Conservation (phyloP, 37 sponge, comb jelly and placozoan genomes). For the Beroe forskalii region DNA sequence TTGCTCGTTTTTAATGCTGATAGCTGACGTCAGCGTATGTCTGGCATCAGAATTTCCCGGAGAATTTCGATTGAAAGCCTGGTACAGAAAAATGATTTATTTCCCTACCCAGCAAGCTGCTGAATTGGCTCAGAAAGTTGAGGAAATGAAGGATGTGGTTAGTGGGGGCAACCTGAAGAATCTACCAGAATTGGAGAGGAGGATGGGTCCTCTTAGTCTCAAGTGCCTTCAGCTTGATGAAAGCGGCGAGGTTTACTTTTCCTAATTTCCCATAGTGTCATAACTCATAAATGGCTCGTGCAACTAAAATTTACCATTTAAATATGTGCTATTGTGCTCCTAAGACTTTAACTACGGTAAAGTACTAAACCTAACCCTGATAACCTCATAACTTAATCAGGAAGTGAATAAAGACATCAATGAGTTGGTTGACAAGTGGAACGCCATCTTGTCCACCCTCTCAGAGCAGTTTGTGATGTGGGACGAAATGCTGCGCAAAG, state of each 20-base stretch:
- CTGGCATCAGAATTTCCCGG: no score
- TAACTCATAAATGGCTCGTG: no score
- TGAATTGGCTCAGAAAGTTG: not conserved
- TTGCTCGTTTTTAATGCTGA: no score
- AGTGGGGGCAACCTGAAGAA: constrained; percentile 27
- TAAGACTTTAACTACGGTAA: no score
- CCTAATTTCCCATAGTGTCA: no score
- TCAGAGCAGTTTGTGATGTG: constrained; percentile 41
- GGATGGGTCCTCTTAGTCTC: constrained; percentile 29
- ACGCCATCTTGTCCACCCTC: not conserved
- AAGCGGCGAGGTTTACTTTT: not conserved
- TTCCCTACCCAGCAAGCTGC: constrained; percentile 15
- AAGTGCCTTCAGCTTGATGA: constrained; percentile 59
- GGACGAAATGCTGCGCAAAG: constrained; percentile 1
- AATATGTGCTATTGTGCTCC: no score
- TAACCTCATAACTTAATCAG: no score
- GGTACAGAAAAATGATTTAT: no score
- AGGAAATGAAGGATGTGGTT: not conserved
- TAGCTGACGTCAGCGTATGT: no score
- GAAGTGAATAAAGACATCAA: constrained; percentile 35
- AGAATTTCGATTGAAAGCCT: no score
- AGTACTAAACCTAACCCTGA: no score
- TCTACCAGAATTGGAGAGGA: constrained; percentile 23
- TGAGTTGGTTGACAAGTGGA: constrained; percentile 51
- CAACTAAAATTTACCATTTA: no score